Evolutionary conservation across 2,113 vertebrate genomes (phyloP).

Genomic region (Spermophilus dauricus): DNA sequence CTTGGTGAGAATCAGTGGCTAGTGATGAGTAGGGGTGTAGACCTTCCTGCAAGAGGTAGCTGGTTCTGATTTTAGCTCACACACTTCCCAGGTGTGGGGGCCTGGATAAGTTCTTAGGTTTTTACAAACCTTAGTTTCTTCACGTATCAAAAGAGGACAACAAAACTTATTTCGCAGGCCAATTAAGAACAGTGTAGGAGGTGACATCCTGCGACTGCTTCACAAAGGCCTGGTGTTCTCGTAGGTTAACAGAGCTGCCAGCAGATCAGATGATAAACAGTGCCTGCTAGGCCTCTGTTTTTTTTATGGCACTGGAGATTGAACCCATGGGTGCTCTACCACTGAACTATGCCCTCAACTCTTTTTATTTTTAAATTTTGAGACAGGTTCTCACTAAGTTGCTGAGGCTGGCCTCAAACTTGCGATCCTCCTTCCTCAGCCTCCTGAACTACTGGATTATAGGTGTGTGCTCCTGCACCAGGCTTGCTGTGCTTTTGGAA

Average conservation of each 20-base stretch:
- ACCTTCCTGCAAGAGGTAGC: neutral
- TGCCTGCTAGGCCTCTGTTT: neutral
- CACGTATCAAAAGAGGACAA: neutral
- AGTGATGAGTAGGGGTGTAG: no score
- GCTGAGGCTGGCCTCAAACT: no score
- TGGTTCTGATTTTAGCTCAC: neutral
- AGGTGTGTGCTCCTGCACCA: no score
- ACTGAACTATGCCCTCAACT: no score
- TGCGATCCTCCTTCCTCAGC: no score
- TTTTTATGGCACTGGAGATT: no score
- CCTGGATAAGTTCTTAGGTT: neutral
- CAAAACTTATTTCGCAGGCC: neutral
- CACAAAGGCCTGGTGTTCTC: neutral
- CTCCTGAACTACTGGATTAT: no score
- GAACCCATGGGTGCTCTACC: no score
- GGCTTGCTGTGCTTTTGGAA: neutral
- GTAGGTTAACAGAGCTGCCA: neutral
- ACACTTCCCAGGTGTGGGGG: neutral
- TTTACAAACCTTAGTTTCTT: constrained; percentile 4
- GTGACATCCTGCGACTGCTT: neutral
- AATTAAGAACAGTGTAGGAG: neutral
- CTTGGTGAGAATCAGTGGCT: neutral
- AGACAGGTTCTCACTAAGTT: no score
- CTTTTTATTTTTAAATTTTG: no score
- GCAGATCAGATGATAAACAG: no score